Conservation (phyloP, 2,113 vertebrate genomes). For the Galemys pyrenaicus region DNA sequence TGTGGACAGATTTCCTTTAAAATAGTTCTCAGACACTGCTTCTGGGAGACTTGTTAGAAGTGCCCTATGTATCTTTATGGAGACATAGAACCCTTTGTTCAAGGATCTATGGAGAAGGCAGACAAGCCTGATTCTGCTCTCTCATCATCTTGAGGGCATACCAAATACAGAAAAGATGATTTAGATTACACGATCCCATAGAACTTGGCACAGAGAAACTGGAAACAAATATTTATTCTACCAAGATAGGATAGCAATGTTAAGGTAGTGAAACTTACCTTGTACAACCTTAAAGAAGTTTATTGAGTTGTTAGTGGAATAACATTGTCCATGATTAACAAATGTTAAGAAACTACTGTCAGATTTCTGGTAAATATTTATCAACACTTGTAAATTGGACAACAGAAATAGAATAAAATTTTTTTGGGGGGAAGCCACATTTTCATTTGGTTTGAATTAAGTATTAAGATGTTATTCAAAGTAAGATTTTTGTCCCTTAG, state of each 20-base stretch:
- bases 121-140: not conserved
- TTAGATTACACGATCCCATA: not conserved
- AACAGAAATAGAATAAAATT: conserved; percentile 46
- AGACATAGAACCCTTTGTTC: not conserved
- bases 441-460: conserved; percentile 25
- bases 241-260: not conserved
- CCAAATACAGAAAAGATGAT: conserved; percentile 56
- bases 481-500: not conserved
- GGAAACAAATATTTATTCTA: conserved; percentile 71
- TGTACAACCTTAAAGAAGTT: conserved; percentile 43
- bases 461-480: conserved; percentile 16
- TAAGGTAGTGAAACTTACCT: conserved; percentile 43
- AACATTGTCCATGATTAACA: conserved; percentile 57
- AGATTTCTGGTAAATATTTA: conserved; percentile 70
- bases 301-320: conserved; percentile 37
- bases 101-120: not conserved
- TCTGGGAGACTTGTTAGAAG: not conserved
- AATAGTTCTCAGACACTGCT: not conserved
- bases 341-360: conserved; percentile 54
- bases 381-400: conserved; percentile 42
- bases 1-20: not conserved
- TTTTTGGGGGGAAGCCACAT: not conserved
- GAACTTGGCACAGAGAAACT: conserved; percentile 43
- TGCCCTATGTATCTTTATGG: not conserved
- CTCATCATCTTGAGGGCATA: not conserved